phyloP scores from a whole-genome alignment of 2,113 vertebrate species.

The Nematolebias whitei region DNA sequence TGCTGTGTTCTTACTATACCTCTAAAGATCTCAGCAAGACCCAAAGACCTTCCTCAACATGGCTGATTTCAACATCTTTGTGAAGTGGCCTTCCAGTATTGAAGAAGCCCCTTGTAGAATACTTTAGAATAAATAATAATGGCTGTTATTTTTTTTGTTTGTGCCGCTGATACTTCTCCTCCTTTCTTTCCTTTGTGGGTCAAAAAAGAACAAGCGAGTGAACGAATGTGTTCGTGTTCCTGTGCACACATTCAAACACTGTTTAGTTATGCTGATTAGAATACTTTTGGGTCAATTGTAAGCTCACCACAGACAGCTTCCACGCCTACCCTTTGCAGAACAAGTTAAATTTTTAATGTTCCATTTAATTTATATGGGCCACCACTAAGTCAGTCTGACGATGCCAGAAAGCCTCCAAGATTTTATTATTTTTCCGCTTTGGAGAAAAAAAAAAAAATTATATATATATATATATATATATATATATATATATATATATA shows the following conservation, averaged over 20 bases:
- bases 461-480: no score
- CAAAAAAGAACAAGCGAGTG: constrained; percentile 36
- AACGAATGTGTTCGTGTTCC: constrained; percentile 35
- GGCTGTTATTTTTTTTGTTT: no score
- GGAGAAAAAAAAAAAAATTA: no score
- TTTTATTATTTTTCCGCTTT: constrained; percentile 38
- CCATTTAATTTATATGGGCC: constrained; percentile 81
- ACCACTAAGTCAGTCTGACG: constrained; percentile 77
- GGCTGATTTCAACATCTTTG: no score
- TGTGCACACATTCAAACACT: constrained; percentile 49
- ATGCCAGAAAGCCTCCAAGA: constrained; percentile 69
- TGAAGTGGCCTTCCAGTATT: no score
- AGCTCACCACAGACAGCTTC: constrained; percentile 72
- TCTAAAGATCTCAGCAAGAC: no score
- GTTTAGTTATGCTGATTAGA: constrained; percentile 82
- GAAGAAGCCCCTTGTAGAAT: no score
- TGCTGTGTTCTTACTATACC: no score
- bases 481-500: neutral
- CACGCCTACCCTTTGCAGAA: constrained; percentile 77
- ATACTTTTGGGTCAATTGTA: constrained; percentile 82
- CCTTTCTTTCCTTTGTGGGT: constrained; percentile 22
- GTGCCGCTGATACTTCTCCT: neutral
- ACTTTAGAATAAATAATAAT: no score
- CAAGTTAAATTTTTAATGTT: constrained; percentile 84
- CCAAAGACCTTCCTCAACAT: no score